A percentile compares a stretch with the other conserved stretches of the same genome.
Conservation (phyloP, 2,113 vertebrate genomes). For the Pomatostomus ruficeps region DNA sequence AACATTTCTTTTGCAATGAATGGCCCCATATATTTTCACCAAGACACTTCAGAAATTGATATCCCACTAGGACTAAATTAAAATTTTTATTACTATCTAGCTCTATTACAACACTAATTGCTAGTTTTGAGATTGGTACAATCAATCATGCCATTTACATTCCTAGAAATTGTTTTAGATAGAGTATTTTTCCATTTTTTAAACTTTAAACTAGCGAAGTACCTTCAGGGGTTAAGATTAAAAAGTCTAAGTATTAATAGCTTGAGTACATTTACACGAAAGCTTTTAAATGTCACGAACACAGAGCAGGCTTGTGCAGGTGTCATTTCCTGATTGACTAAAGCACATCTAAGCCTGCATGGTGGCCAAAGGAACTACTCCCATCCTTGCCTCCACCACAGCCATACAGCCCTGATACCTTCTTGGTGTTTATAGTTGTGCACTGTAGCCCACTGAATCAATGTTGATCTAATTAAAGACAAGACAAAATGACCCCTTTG, state of each 20-base stretch:
- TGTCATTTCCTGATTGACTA: neutral
- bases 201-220: neutral
- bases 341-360: neutral
- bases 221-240: neutral
- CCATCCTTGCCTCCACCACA: neutral
- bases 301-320: neutral
- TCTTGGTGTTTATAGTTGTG: neutral
- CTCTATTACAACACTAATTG: slow-evolving; percentile 28
- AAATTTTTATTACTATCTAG: slow-evolving; percentile 46
- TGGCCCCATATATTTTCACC: slow-evolving; percentile 34
- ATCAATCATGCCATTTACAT: slow-evolving; percentile 27
- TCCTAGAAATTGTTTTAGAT: slow-evolving; percentile 1
- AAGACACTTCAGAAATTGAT: slow-evolving; percentile 34
- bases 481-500: neutral
- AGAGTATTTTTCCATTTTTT: neutral
- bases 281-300: neutral
- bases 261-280: rapidly evolving
- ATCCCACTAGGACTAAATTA: slow-evolving; percentile 29
- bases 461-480: neutral
- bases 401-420: neutral
- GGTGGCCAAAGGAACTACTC: neutral
- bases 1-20: slow-evolving; percentile 48
- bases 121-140: slow-evolving; percentile 7
- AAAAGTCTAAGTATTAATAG: neutral
- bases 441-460: neutral